Conservation (phyloP, 2,113 vertebrate species). For the Mixornis gularis region DNA sequence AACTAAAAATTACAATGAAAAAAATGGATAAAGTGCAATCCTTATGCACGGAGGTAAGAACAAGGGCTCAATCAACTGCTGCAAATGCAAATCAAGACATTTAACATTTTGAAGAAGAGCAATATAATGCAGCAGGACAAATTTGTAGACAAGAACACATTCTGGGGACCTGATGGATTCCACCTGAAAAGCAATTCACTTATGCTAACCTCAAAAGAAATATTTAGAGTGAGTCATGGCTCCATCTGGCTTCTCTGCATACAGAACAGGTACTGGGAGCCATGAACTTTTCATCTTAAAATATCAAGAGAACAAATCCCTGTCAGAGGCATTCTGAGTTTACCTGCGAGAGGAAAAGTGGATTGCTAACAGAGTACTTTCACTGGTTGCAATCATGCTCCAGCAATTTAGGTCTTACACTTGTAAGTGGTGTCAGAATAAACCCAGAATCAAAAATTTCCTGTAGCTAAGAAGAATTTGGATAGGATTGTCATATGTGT, state of each 20-base stretch:
- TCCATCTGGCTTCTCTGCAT: background rate
- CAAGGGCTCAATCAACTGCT: conserved; percentile 11
- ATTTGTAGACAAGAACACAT: background rate
- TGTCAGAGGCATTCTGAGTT: background rate
- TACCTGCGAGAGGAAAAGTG: background rate
- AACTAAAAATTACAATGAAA: background rate
- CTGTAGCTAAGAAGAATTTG: background rate
- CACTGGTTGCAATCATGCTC: background rate
- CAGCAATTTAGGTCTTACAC: background rate
- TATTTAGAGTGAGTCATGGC: background rate
- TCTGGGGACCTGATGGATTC: background rate
- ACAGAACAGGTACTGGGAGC: background rate
- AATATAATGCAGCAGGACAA: background rate
- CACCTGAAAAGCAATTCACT: conserved; percentile 5
- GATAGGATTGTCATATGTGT: background rate
- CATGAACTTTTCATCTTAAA: background rate
- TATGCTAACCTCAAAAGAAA: background rate
- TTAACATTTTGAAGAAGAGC: background rate
- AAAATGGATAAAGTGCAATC: background rate
- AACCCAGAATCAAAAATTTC: background rate
- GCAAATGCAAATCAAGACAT: conserved; percentile 27
- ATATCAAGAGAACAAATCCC: background rate
- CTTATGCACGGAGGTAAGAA: background rate
- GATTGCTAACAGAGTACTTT: background rate
- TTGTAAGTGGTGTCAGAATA: background rate